Base-by-base conservation (phyloP, 2,113 vertebrate genomes). In the Lepidothrix coronata region DNA sequence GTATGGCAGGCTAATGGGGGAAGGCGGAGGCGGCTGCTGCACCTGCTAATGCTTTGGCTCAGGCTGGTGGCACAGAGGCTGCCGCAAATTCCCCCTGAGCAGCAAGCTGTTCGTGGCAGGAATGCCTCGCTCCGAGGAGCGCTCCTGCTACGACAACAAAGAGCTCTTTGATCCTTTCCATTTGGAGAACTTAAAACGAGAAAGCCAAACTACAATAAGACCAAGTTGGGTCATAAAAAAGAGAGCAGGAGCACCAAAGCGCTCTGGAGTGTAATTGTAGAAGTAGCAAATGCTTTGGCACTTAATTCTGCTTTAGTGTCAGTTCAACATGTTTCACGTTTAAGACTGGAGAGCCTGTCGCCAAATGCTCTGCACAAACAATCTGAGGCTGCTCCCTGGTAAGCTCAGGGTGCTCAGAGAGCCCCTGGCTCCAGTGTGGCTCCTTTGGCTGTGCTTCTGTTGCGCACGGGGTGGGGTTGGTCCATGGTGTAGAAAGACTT, bases 341-440 rank as follows among this genome's bases (percentile, higher is more conserved):
- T 74, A 77, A 46, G 80, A 87, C 93, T 15, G 43, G 85, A 65
- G 80, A 92, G 87, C 61, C 72, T 6, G 28, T 93, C 7, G 11
- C 95, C 97, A 97, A 97, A 97, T 97, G 97, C 83, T 97, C 89
- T 85, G 91, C 77, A 30, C 95, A 97, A 97, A 97, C 96, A 97
- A 87, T 9, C 27, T 2, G 3, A 58, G 7, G 54, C 85, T 70
- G 68, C 77, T 85, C 20, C 66, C 23, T 0, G 41, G 68, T 14
- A 11, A 39, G 74, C 61, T n/a, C 35, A 1, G 27, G 30, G 85
- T 8, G 12, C 88, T 57, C 1, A 3, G 43, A 68, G 54, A 70
- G 59, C 58, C 44, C 39, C 77, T 46, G 62, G 63, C 55, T 85
- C 24, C 37, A 2, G 52, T 1, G 1, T 6, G 6, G 72, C 37